Evolutionary conservation across 2,113 vertebrate species (phyloP).

Genomic region (Lycaon pictus): DNA sequence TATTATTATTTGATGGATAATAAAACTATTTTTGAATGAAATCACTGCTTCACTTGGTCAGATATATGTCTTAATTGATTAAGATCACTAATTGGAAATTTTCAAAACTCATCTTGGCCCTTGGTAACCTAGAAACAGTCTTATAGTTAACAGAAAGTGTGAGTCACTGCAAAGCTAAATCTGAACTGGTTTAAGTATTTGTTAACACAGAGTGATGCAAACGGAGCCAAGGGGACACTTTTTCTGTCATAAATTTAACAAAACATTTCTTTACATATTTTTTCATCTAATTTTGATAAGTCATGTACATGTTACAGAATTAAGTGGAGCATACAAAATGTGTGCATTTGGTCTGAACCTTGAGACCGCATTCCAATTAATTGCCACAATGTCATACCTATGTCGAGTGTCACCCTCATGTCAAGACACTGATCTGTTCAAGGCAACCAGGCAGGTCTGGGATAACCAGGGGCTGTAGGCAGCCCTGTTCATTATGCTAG

Average conservation of each 20-base stretch:
- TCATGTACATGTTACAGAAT: background rate
- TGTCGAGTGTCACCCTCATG: background rate
- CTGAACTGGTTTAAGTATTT: slow-evolving; percentile 26
- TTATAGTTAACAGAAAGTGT: slow-evolving; percentile 67
- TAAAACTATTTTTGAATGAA: slow-evolving; percentile 75
- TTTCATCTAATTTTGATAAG: slow-evolving; percentile 9
- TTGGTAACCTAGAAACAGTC: slow-evolving; percentile 62
- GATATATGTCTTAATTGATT: slow-evolving; percentile 74
- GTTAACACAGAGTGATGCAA: background rate
- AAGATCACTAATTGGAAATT: slow-evolving; percentile 74
- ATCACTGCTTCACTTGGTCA: slow-evolving; percentile 64
- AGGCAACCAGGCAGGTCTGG: background rate
- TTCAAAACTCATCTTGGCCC: slow-evolving; percentile 52
- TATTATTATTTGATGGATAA: slow-evolving; percentile 56
- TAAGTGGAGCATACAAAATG: slow-evolving; percentile 9
- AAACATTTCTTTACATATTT: slow-evolving; percentile 41
- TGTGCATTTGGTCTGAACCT: slow-evolving; percentile 4
- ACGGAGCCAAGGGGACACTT: background rate
- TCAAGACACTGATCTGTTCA: background rate
- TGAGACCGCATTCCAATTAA: background rate
- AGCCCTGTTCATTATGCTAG: background rate
- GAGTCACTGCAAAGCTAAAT: slow-evolving; percentile 51
- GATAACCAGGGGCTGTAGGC: background rate
- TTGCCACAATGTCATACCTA: background rate
- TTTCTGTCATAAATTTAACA: slow-evolving; percentile 50